Percentiles rank a stretch among this genome's conserved stretches.
These are phyloP conservation scores for Enteromius trimaculatus DNA, from an alignment of 2,797 vertebrate species.

Conservation along the genomic window DNA sequence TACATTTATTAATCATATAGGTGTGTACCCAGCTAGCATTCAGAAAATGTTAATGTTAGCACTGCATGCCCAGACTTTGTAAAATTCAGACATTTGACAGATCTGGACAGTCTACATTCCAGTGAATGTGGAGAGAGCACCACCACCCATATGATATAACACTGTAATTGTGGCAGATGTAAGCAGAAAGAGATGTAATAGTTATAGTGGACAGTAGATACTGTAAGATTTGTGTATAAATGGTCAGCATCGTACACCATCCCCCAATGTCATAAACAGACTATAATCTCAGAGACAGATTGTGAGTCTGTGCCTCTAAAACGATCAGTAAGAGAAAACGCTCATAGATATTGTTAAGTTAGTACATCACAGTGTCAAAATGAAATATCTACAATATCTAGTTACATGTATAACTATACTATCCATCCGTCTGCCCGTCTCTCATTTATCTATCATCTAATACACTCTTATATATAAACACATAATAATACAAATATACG, in stretches of 20 bases:
- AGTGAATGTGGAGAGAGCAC: slow-evolving; percentile 17
- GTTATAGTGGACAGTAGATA: neutral
- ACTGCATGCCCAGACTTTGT: neutral
- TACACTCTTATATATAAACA: neutral
- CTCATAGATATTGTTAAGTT: neutral
- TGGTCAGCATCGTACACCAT: neutral
- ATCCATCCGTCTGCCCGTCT: neutral
- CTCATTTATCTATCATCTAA: neutral
- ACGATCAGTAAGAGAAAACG: neutral
- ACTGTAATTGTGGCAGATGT: neutral
- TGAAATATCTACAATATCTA: neutral
- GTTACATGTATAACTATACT: neutral
- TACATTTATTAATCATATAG: neutral
- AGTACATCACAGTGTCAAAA: neutral
- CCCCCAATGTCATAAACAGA: slow-evolving; percentile 4
- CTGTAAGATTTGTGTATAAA: neutral
- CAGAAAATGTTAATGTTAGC: neutral
- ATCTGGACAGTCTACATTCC: slow-evolving; percentile 56
- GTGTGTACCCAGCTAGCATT: neutral
- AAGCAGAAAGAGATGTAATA: neutral
- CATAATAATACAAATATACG: neutral
- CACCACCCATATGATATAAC: slow-evolving; percentile 4
- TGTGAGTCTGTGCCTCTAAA: neutral
- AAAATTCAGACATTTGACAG: neutral
- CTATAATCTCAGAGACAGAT: slow-evolving; percentile 19